Conservation (phyloP, 2,113 vertebrate species). For the Laterallus jamaicensis region DNA sequence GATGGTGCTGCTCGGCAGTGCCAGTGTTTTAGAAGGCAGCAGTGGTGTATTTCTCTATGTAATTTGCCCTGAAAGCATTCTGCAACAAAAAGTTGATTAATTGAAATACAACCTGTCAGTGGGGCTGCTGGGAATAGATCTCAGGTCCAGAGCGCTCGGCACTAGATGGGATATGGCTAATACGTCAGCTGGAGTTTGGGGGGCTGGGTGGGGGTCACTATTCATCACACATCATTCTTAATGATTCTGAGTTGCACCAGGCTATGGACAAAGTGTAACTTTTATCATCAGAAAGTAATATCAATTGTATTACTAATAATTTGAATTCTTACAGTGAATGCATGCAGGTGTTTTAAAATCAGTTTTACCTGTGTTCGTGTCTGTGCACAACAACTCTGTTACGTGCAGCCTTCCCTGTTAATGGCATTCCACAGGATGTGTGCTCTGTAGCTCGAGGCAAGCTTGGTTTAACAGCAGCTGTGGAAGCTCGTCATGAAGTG, state of each 20-base stretch:
- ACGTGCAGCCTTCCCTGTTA: background rate
- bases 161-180: fast-evolving
- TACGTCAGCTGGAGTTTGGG: background rate
- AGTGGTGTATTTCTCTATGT: background rate
- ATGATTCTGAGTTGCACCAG: background rate
- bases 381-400: background rate
- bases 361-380: fast-evolving
- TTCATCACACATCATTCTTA: background rate
- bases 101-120: background rate
- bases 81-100: background rate
- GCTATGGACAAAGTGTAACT: background rate
- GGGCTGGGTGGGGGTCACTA: background rate
- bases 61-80: background rate
- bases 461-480: background rate
- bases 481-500: background rate
- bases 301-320: too few relatives aligned
- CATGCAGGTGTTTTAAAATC: background rate
- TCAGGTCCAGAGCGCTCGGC: background rate
- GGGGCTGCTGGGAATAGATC: background rate
- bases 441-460: background rate
- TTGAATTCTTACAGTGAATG: background rate
- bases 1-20: background rate
- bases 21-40: background rate
- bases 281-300: background rate
- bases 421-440: background rate